Evolutionary conservation across 2,888 invertebrate genomes (phyloP).

Genomic region (Cryptocheilus praepositus): DNA sequence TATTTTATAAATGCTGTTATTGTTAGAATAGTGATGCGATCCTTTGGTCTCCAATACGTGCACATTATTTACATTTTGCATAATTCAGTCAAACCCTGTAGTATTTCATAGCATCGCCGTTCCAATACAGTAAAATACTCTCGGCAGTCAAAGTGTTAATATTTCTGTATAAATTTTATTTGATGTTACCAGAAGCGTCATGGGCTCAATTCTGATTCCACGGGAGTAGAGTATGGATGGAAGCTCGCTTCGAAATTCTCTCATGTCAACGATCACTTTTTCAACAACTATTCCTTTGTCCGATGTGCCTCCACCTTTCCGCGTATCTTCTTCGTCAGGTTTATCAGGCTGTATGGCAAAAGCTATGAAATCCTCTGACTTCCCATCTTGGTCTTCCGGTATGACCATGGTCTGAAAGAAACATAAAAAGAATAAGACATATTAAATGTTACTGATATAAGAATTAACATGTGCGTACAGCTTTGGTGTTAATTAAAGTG

Average conservation of each 20-base stretch:
- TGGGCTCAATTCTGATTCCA: conserved; percentile 93
- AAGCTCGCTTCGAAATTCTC: conserved; percentile 97
- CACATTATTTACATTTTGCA: too few relatives aligned
- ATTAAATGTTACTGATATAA: neutral
- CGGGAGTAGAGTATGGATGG: conserved; percentile 95
- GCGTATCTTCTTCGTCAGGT: conserved; percentile 76
- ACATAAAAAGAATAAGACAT: neutral
- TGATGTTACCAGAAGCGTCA: conserved; percentile 84
- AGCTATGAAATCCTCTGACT: conserved; percentile 80
- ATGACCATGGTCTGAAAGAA: conserved; percentile 87
- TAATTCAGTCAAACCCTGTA: too few relatives aligned
- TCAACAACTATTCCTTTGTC: conserved; percentile 33
- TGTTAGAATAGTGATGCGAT: too few relatives aligned
- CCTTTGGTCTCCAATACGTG: too few relatives aligned
- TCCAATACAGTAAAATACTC: too few relatives aligned
- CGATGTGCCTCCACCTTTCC: conserved; percentile 79
- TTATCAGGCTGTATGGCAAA: conserved; percentile 67
- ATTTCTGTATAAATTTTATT: too few relatives aligned
- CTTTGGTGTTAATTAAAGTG: conserved; percentile 91
- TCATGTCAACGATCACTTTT: conserved; percentile 93
- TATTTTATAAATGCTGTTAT: too few relatives aligned
- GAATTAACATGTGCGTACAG: conserved; percentile 78
- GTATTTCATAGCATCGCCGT: too few relatives aligned
- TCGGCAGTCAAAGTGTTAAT: too few relatives aligned
- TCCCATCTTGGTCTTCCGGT: conserved; percentile 92